phyloP scores from a whole-genome alignment of 2,888 invertebrate genomes.

The Melanotus villosus region DNA sequence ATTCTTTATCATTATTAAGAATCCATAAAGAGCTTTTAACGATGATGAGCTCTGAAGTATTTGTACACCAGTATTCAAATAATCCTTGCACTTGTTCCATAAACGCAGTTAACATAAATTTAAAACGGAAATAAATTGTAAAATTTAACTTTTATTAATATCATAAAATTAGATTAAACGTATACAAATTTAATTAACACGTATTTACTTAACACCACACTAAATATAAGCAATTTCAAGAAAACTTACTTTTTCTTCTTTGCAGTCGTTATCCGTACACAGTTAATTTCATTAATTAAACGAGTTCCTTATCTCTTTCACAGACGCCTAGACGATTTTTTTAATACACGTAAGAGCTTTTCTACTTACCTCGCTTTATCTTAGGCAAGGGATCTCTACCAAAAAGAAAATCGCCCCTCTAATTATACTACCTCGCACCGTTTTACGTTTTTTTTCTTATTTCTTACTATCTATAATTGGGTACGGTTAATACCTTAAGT shows the following conservation, averaged over 20 bases:
- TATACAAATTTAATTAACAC: no score
- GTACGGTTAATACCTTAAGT: conserved; percentile 5
- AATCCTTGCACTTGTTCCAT: background rate
- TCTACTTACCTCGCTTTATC: conserved; percentile 3
- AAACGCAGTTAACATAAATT: no score
- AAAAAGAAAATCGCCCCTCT: conserved; percentile 17
- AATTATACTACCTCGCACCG: conserved; percentile 8
- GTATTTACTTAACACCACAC: no score
- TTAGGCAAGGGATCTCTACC: conserved; percentile 1
- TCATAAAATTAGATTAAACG: no score
- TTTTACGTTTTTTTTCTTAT: background rate
- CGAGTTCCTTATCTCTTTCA: conserved; percentile 3
- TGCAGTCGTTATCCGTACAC: background rate
- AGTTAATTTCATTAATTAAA: conserved; percentile 21
- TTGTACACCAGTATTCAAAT: background rate
- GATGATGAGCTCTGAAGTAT: background rate
- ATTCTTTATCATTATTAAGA: conserved; percentile 24
- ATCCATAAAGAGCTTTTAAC: conserved; percentile 24
- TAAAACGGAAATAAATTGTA: no score
- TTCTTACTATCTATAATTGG: conserved; percentile 7
- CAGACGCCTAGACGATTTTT: background rate
- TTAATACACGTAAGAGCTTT: conserved; percentile 1
- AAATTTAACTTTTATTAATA: no score
- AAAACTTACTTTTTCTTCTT: background rate
- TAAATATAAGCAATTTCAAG: background rate